Conservation (phyloP, 2,113 vertebrate genomes). For the Catharus bicknelli region DNA sequence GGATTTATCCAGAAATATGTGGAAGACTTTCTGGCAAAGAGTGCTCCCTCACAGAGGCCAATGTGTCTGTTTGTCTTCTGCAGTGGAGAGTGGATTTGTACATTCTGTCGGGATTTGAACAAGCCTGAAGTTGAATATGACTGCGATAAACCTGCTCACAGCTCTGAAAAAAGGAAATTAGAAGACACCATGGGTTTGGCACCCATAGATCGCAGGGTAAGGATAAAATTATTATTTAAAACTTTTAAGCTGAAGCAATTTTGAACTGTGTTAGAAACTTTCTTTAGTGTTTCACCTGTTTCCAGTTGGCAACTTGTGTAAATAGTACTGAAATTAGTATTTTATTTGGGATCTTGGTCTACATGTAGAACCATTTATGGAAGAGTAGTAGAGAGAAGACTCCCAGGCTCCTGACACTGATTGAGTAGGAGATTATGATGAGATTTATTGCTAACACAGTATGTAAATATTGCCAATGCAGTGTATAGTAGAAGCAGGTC, state of each 20-base stretch:
- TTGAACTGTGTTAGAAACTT: neutral
- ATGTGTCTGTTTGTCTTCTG: neutral
- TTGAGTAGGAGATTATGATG: neutral
- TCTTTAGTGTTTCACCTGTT: neutral
- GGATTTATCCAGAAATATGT: neutral
- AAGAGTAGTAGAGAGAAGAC: neutral
- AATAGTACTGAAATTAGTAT: neutral
- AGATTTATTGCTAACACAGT: neutral
- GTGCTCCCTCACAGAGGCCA: neutral
- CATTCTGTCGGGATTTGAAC: conserved; percentile 80
- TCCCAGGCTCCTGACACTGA: too few relatives aligned
- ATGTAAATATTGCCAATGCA: neutral
- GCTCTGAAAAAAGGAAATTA: conserved; percentile 73
- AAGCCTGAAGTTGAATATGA: conserved; percentile 84
- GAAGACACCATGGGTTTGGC: conserved; percentile 66
- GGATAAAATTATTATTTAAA: neutral
- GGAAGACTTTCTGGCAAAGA: neutral
- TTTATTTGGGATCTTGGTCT: neutral
- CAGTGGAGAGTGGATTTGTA: conserved; percentile 85
- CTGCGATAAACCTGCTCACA: conserved; percentile 71
- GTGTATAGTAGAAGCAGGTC: neutral
- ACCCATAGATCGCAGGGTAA: conserved; percentile 79
- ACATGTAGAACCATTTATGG: neutral
- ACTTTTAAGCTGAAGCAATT: neutral
- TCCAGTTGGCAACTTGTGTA: neutral